Evolutionary conservation across 64 coral and sea anemone genomes (phyloP).

Genomic region (Pocillopora verrucosa): DNA sequence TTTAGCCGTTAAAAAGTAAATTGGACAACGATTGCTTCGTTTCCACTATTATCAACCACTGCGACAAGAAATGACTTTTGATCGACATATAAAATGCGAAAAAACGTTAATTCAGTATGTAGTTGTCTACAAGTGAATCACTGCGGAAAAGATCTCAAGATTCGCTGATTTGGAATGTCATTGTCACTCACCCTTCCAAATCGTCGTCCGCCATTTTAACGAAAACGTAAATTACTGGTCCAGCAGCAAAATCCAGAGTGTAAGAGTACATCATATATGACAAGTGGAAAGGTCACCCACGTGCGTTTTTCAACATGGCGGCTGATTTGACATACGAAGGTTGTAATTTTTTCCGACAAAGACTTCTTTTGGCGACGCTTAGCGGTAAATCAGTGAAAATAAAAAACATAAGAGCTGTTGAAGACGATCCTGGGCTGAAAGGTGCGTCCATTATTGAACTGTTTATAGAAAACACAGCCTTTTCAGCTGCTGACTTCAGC

Average conservation of each 20-base stretch:
- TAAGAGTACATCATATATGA: background rate
- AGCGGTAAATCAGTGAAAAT: slow-evolving; percentile 87
- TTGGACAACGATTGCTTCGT: too few species aligned
- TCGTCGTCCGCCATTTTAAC: slow-evolving; percentile 99
- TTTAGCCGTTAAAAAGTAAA: too few species aligned
- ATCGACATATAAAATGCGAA: too few species aligned
- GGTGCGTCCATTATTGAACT: slow-evolving; percentile 18
- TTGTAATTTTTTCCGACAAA: slow-evolving; percentile 95
- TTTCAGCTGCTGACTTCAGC: too few species aligned
- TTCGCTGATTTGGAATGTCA: slow-evolving; percentile 8
- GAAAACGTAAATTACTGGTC: too few species aligned
- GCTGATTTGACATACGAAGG: slow-evolving; percentile 89
- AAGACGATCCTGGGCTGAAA: slow-evolving; percentile 96
- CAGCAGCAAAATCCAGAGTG: background rate
- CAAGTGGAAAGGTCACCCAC: slow-evolving; percentile 10
- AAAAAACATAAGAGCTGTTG: slow-evolving; percentile 88
- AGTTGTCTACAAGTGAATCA: background rate
- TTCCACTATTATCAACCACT: too few species aligned
- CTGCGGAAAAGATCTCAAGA: background rate
- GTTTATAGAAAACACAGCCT: background rate
- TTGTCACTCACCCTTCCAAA: slow-evolving; percentile 65
- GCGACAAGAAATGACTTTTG: too few species aligned
- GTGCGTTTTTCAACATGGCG: slow-evolving; percentile 98
- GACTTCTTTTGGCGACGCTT: slow-evolving; percentile 90
- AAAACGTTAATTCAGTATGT: background rate